Evolutionary conservation across 2,113 vertebrate species (phyloP).

Genomic region (Gnathonemus echidnorhynchus): DNA sequence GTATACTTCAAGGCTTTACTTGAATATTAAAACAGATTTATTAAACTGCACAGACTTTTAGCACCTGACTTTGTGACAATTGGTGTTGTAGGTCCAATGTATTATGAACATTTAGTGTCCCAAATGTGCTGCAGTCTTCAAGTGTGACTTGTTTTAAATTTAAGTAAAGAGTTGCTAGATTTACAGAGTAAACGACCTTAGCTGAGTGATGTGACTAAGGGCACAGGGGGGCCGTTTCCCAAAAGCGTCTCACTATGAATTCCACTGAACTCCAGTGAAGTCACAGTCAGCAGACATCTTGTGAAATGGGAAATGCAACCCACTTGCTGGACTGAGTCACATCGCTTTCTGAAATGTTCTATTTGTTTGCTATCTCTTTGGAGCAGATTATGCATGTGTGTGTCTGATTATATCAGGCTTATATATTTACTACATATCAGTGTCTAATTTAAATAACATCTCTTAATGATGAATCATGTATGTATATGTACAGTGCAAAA

Average conservation of each 20-base stretch:
- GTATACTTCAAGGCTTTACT: not conserved
- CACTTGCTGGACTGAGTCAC: not conserved
- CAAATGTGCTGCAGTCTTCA: not conserved
- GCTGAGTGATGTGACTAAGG: not conserved
- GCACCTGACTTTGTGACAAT: not conserved
- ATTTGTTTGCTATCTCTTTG: not conserved
- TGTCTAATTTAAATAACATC: slow-evolving; percentile 1
- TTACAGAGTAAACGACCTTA: not conserved
- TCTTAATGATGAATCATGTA: not conserved
- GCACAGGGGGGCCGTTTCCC: not conserved
- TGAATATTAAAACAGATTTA: not conserved
- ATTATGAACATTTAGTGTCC: not conserved
- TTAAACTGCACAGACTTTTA: not conserved
- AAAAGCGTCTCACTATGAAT: not conserved
- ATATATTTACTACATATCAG: not conserved
- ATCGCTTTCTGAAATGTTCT: not conserved
- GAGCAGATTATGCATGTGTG: not conserved
- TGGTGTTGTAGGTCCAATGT: not conserved
- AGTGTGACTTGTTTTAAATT: not conserved
- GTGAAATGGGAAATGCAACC: slow-evolving; percentile 5
- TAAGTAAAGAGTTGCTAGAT: not conserved
- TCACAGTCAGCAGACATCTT: slow-evolving; percentile 3
- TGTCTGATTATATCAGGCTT: not conserved
- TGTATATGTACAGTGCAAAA: not conserved
- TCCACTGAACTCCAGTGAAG: not conserved